These are phyloP conservation scores for Sycophaga agraensis DNA, from an alignment of 1,140 invertebrate genomes.

Conservation along the genomic window DNA sequence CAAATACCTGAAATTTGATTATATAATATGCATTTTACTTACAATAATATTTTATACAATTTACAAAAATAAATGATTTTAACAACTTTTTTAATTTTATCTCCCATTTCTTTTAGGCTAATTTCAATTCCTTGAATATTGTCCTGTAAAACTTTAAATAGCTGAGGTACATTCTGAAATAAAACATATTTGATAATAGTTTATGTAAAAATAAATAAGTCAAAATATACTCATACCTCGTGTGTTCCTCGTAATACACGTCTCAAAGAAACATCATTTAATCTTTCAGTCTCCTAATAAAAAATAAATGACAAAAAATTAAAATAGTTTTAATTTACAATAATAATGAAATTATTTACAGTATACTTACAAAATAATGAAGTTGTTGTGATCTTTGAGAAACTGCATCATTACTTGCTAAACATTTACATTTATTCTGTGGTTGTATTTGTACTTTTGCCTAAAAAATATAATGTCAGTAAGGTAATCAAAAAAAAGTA, in stretches of 20 bases:
- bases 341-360: conserved; percentile 2
- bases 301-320: conserved; percentile 8
- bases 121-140: conserved; percentile 39
- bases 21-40: neutral
- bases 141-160: conserved; percentile 40
- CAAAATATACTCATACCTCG: conserved; percentile 34
- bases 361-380: conserved; percentile 36
- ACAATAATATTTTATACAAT: neutral
- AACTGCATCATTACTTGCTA: conserved; percentile 37
- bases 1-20: conserved; percentile 33
- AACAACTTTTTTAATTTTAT: conserved; percentile 42
- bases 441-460: conserved; percentile 38
- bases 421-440: conserved; percentile 37
- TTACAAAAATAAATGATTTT: conserved; percentile 20
- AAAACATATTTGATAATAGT: conserved; percentile 15
- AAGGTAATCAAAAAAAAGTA: conserved; percentile 4
- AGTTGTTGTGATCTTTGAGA: conserved; percentile 37
- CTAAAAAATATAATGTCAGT: conserved; percentile 34
- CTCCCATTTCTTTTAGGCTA: conserved; percentile 39
- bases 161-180: conserved; percentile 20
- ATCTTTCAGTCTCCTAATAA: conserved; percentile 32
- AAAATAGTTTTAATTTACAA: conserved; percentile 16
- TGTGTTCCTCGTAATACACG: conserved; percentile 30
- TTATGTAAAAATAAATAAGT: conserved; percentile 9
- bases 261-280: conserved; percentile 24